Base-by-base conservation (phyloP, 2,113 vertebrate genomes). In the Epinephelus cyanopodus region DNA sequence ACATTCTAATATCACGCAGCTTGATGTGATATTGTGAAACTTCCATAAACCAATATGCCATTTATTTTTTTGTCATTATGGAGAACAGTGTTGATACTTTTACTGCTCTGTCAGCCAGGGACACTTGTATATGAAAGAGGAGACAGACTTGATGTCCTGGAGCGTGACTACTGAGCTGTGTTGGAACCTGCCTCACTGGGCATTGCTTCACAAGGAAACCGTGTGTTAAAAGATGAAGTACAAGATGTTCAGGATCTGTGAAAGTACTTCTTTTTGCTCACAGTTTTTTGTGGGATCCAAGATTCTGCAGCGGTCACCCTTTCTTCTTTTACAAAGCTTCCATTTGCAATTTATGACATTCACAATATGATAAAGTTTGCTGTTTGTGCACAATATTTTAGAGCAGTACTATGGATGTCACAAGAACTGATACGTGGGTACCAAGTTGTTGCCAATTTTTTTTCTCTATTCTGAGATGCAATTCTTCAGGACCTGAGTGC, bases 241-340 rank as follows among this genome's bases (percentile, higher is more conserved):
- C 70, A 61, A 23, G 2, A 64, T 0, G 2, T 52, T 56, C 54
- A 33, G 33, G 71, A 69, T 68, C 64, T 63, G 42, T 70, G 62
- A 54, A 73, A 56, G 14, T 27, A 12, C 37, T 47, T 56, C 21
- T 4, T 61, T 65, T 60, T n/a, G 39, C 33, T n/a, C 18, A 33
- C 3, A 48, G 47, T 68, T 27, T 39, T 77, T 33, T 52, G 78
- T 69, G n/a, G 8, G 64, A 72, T 79, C 47, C 19, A 37, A 54
- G 19, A 50, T 11, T 27, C 42, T 52, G 29, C 23, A 78, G 12
- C 25, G 11, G 27, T 77, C 62, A 74, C 42, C 13, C 29, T 64
- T 63, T 60, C 33, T 50, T 71, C 11, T 21, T 76, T 69, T 10
- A 19, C 23, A 54, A 2, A 29, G 50, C 37, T 2, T 50, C 47